Conservation (phyloP, 2,888 invertebrate species). For the Apoda limacodes region DNA sequence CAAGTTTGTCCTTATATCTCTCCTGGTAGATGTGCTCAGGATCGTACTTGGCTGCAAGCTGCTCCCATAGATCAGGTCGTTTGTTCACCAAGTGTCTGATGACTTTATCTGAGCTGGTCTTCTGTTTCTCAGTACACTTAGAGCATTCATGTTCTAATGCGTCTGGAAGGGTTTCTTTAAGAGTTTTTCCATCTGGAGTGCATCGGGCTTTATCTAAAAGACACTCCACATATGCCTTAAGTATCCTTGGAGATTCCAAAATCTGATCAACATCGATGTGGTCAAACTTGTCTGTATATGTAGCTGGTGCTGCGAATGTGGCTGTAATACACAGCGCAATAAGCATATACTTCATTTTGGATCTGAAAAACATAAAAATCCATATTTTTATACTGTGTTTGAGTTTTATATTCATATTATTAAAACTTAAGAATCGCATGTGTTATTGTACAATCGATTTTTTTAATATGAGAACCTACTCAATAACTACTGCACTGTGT, state of each 20-base stretch:
- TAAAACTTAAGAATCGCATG: no score
- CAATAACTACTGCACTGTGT: no score
- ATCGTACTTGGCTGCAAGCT: slow-evolving; percentile 77
- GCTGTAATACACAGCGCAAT: no score
- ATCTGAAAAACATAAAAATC: slow-evolving; percentile 26
- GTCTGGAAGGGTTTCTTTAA: slow-evolving; percentile 74
- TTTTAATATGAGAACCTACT: no score
- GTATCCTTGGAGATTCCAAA: slow-evolving; percentile 72
- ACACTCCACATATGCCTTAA: slow-evolving; percentile 77
- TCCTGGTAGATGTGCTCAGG: slow-evolving; percentile 74
- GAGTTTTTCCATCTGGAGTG: slow-evolving; percentile 74
- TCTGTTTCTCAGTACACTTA: slow-evolving; percentile 75
- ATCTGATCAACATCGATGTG: slow-evolving; percentile 77
- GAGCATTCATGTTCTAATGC: slow-evolving; percentile 76
- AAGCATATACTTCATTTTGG: slow-evolving; percentile 52
- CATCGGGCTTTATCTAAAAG: slow-evolving; percentile 74
- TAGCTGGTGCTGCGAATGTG: no score
- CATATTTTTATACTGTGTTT: no score
- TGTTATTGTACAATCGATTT: no score
- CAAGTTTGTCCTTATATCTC: slow-evolving; percentile 69
- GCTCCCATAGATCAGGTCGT: slow-evolving; percentile 75
- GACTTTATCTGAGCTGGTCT: slow-evolving; percentile 71
- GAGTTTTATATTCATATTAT: no score
- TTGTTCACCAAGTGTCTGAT: slow-evolving; percentile 76
- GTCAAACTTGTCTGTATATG: slow-evolving; percentile 78